A percentile compares a stretch with the other conserved stretches of the same genome.
Conservation (phyloP, 2,113 vertebrate genomes). For the Notiomystis cincta region DNA sequence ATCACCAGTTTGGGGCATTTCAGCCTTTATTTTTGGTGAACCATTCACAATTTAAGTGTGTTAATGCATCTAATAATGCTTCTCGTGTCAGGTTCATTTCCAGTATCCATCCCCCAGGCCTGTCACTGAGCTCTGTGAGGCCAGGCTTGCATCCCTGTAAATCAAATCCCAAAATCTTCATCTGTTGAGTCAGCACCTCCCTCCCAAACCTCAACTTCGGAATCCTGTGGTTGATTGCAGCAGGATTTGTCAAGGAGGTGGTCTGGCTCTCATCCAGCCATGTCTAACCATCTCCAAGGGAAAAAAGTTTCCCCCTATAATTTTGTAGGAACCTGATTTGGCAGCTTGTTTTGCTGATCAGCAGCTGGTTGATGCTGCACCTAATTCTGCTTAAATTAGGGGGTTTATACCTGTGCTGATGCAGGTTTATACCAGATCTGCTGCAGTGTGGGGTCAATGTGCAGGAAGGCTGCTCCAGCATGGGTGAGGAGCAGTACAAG, state of each 20-base stretch:
- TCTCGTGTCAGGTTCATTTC: neutral
- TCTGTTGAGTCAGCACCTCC: neutral
- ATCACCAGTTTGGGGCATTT: neutral
- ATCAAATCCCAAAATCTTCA: neutral
- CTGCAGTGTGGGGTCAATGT: rapidly evolving
- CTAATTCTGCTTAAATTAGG: neutral
- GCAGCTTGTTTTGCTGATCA: neutral
- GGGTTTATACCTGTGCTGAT: neutral
- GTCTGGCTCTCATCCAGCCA: neutral
- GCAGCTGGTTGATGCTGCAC: neutral
- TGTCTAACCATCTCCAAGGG: neutral
- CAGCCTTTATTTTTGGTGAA: neutral
- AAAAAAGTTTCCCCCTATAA: neutral
- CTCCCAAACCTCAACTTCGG: neutral
- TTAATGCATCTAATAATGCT: rapidly evolving
- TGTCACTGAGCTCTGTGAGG: neutral
- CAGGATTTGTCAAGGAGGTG: neutral
- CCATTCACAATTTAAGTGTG: neutral
- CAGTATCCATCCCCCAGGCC: neutral
- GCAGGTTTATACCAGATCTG: neutral
- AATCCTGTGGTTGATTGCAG: neutral
- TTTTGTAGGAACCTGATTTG: neutral
- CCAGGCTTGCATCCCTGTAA: neutral
- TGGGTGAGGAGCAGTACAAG: neutral
- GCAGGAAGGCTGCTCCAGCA: neutral